A percentile compares a stretch with the other conserved stretches of the same genome.
Conservation (phyloP, 2,888 invertebrate genomes). For the Prosapia bicincta region DNA sequence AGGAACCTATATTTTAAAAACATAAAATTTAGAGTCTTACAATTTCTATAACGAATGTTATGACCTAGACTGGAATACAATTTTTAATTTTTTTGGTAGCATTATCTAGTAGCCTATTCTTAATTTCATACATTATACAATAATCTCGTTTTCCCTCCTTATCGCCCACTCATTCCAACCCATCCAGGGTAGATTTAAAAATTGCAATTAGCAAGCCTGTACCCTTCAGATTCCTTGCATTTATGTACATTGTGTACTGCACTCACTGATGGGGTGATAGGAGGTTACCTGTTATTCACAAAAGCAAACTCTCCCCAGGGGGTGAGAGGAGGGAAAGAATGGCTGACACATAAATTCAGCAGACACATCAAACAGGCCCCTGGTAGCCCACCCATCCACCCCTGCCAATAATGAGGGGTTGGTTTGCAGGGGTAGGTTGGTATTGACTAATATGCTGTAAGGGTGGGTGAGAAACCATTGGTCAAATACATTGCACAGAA, state of each 20-base stretch:
- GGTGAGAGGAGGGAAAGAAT: slow-evolving; percentile 1
- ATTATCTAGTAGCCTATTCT: too few relatives aligned
- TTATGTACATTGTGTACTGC: not conserved
- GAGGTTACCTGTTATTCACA: not conserved
- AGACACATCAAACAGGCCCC: slow-evolving; percentile 23
- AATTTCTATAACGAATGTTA: too few relatives aligned
- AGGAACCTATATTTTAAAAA: too few relatives aligned
- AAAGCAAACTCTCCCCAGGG: not conserved
- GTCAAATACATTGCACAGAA: not conserved
- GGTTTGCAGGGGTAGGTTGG: slow-evolving; percentile 19
- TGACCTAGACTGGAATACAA: too few relatives aligned
- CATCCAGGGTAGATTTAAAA: not conserved
- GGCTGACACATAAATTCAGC: slow-evolving; percentile 27
- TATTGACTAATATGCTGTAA: slow-evolving; percentile 23
- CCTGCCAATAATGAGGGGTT: slow-evolving; percentile 24
- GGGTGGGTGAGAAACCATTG: not conserved
- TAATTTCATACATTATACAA: too few relatives aligned
- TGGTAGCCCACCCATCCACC: slow-evolving; percentile 32
- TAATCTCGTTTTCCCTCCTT: too few relatives aligned
- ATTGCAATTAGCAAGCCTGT: not conserved
- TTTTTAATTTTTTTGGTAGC: too few relatives aligned
- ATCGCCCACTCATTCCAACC: not conserved
- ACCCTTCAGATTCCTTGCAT: not conserved
- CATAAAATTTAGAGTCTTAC: too few relatives aligned
- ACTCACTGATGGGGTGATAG: not conserved